phyloP scores from a whole-genome alignment of 53 echinoderm and acorn worm species.

The Stichopus horrens region DNA sequence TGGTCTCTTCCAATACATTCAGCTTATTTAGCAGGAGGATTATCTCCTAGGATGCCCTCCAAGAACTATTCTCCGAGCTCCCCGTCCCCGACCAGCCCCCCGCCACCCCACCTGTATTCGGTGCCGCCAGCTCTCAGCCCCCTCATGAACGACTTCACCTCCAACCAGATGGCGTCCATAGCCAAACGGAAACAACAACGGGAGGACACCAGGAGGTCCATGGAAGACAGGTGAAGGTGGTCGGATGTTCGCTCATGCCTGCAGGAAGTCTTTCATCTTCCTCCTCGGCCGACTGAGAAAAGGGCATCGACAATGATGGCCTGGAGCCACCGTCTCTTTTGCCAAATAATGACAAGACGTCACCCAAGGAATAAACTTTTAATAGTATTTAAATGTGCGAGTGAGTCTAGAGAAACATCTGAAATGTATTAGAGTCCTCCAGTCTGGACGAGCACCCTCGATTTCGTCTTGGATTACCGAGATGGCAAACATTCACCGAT shows the following conservation, averaged over 20 bases:
- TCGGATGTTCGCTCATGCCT: background rate
- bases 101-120: conserved; percentile 63
- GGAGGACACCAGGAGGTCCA: background rate
- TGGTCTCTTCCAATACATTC: background rate
- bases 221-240: conserved; percentile 26
- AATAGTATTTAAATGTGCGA: too few relatives aligned
- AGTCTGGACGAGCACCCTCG: too few relatives aligned
- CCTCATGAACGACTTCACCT: conserved; percentile 80
- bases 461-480: too few relatives aligned
- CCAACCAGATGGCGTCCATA: conserved; percentile 77
- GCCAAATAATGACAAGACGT: too few relatives aligned
- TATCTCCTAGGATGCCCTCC: conserved; percentile 50
- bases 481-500: too few relatives aligned
- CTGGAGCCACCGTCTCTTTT: too few relatives aligned
- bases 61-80: conserved; percentile 40
- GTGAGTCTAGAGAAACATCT: too few relatives aligned
- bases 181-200: conserved; percentile 71
- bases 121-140: conserved; percentile 82
- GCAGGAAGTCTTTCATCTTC: too few relatives aligned
- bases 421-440: too few relatives aligned
- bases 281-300: too few relatives aligned
- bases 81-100: conserved; percentile 41
- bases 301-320: too few relatives aligned
- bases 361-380: too few relatives aligned
- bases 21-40: conserved; percentile 35